Evolutionary conservation across 2,888 invertebrate genomes (phyloP).

Genomic region (Eulithis prunata): DNA sequence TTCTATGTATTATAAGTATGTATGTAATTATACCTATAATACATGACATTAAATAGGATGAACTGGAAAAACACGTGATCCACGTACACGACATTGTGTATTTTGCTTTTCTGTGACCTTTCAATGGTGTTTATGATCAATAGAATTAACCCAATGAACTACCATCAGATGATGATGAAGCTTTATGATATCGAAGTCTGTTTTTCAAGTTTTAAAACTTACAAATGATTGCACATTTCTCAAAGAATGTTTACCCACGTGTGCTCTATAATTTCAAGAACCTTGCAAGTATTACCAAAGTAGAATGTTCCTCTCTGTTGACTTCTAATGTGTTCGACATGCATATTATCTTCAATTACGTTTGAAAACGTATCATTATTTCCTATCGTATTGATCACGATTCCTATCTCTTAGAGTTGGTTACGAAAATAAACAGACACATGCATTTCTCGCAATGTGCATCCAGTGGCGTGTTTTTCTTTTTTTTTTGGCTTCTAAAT

Average conservation of each 20-base stretch:
- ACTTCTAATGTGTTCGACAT: slow-evolving; percentile 25
- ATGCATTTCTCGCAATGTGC: slow-evolving; percentile 80
- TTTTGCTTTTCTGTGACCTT: too few species aligned
- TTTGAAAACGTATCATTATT: slow-evolving; percentile 29
- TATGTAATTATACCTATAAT: too few species aligned
- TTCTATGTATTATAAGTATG: too few species aligned
- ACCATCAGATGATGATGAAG: too few species aligned
- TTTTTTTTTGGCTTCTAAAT: slow-evolving; percentile 77
- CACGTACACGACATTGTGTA: too few species aligned
- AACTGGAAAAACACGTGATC: too few species aligned
- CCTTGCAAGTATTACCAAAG: slow-evolving; percentile 12
- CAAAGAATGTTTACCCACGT: slow-evolving; percentile 18
- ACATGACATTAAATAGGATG: too few species aligned
- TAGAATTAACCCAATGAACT: too few species aligned
- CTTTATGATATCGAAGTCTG: too few species aligned
- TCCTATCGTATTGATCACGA: slow-evolving; percentile 38
- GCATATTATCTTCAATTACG: slow-evolving; percentile 26
- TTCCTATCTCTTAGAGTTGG: slow-evolving; percentile 53
- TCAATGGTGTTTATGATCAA: too few species aligned
- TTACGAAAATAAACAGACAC: slow-evolving; percentile 62
- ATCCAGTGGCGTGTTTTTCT: slow-evolving; percentile 62
- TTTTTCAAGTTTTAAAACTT: too few species aligned
- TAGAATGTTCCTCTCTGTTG: slow-evolving; percentile 33
- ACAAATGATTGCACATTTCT: slow-evolving; percentile 7
- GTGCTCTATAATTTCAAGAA: slow-evolving; percentile 20